Evolutionary conservation across 2,797 vertebrate genomes (phyloP), one percentile per base, ranked within the genome.

Genomic region (Hyperoplus immaculatus): DNA sequence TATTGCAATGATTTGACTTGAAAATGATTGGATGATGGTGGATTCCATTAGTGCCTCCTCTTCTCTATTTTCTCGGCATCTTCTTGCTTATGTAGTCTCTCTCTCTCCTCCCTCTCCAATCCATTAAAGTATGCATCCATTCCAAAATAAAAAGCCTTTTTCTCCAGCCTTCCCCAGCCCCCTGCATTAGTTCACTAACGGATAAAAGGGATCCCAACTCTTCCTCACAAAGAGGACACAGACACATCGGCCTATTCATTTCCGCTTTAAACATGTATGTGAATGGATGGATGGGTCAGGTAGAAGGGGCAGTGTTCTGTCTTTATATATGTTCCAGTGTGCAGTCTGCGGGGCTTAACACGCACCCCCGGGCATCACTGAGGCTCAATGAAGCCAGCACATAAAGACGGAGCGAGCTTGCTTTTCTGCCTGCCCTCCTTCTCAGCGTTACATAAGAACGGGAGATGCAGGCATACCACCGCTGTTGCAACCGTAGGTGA

Each of bases 371-470:
- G 90, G 94, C 90, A 66, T 72, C 68, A 36, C 76, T 62, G 81
- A 92, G 87, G 87, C 92, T 94, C 91, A 87, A 69, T 82, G 87
- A 89, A 90, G 87, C 87, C 88, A 65, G 83, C 83, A 14, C 86
- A 84, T 80, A 87, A 90, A 90, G 86, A 90, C 81, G 72, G 86
- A 87, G 69, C 47, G 46, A 76, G 80, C 69, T 84, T 80, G 84
- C 82, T 87, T 65, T 76, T 73, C 85, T 53, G 83, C 82, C 55
- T 59, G 82, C 73, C 81, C 87, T 86, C 81, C 81, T 91, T 90
- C 81, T 79, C 64, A 82, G 72, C 42, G 75, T 93, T 93, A 92
- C 80, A 38, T 93, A 94, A 94, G 88, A 90, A 36, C 36, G 60
- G 69, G 76, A 85, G 88, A 90, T 67, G 85, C 78, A 77, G 80